Percentiles rank a stretch among this genome's conserved stretches.
These are phyloP conservation scores for Ranitomeya variabilis DNA, from an alignment of 2,113 vertebrate species.

Conservation along the genomic window DNA sequence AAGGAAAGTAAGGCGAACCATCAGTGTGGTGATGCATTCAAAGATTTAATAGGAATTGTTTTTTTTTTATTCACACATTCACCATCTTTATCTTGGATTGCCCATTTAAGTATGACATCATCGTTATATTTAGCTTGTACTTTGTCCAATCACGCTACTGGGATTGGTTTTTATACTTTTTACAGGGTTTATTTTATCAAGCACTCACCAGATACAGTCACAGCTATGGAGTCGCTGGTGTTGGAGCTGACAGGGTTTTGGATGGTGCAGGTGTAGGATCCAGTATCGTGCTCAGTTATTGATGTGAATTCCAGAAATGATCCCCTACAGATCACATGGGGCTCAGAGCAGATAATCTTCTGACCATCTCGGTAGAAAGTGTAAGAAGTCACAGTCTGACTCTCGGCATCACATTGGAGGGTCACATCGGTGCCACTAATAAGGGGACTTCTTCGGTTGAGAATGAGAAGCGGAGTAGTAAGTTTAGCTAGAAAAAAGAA, in stretches of 20 bases:
- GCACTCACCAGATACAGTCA: slow-evolving; percentile 33
- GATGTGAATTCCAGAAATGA: neutral
- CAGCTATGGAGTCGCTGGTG: neutral
- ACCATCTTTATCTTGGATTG: too few species aligned
- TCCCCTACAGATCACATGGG: slow-evolving; percentile 26
- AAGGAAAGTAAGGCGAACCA: too few species aligned
- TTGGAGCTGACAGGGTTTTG: slow-evolving; percentile 23
- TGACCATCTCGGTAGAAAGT: neutral
- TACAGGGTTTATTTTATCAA: neutral
- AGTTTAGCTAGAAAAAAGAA: neutral
- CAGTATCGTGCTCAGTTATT: slow-evolving; percentile 33
- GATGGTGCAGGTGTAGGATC: slow-evolving; percentile 35
- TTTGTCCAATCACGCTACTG: too few species aligned
- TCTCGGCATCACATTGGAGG: slow-evolving; percentile 19
- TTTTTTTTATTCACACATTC: too few species aligned
- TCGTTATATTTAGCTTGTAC: too few species aligned
- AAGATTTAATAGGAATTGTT: too few species aligned
- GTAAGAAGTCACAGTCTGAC: slow-evolving; percentile 16
- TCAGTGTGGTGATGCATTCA: too few species aligned
- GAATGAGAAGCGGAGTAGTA: neutral
- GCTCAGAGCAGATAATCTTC: neutral
- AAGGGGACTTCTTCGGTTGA: neutral
- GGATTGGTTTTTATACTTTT: too few species aligned
- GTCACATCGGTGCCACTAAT: slow-evolving; percentile 14
- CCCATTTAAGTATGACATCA: too few species aligned